Evolutionary conservation across 2,113 vertebrate genomes (phyloP), one percentile per base, ranked within the genome.

Genomic region (Toxostoma redivivum): DNA sequence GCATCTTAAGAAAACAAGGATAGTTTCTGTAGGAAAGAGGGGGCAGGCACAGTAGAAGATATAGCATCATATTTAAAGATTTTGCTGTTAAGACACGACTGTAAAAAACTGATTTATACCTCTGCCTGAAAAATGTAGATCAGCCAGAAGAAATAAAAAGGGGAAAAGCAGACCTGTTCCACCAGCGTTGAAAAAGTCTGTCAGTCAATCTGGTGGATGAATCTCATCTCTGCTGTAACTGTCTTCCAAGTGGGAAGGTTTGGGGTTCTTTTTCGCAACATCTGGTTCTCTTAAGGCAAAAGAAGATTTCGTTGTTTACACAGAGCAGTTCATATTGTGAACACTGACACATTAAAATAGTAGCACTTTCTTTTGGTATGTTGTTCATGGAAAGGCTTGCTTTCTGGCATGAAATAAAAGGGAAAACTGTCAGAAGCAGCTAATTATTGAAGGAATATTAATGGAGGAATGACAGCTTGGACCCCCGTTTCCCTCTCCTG

Each of bases 231-330:
- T 74, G 47, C 40, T n/a, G 0, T 74, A 78, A 56, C 23, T 40
- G 5, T 61, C 42, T 28, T 78, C 44, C 0, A 0, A 33, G 35
- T 80, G 51, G 11, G 27, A 74, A 82, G 24, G 28, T 38, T 22
- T 74, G 61, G 12, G 1, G 0, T 0, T 37, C 40, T 33, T 40
- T 48, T 72, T 7, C 51, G 53, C 83, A 96, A 91, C 90, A 95
- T 96, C 93, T 96, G 92, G 77, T 91, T 93, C 81, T 80, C 44
- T 71, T 57, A 82, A 86, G 69, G 83, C 61, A 83, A 35, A 65
- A 70, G 71, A 73, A 76, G 61, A 96, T 86, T 81, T 96, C 53
- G 45, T 25, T 95, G 89, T 95, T 97, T 86, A 89, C 65, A 82
- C 37, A 96, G 79, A 58, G 35, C 1, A 2, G 77, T 87, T 96